Percentiles rank a stretch among this genome's conserved stretches.
These are phyloP conservation scores for Drosophila percnosoma DNA, from an alignment of 2,888 invertebrate genomes.

Conservation along the genomic window DNA sequence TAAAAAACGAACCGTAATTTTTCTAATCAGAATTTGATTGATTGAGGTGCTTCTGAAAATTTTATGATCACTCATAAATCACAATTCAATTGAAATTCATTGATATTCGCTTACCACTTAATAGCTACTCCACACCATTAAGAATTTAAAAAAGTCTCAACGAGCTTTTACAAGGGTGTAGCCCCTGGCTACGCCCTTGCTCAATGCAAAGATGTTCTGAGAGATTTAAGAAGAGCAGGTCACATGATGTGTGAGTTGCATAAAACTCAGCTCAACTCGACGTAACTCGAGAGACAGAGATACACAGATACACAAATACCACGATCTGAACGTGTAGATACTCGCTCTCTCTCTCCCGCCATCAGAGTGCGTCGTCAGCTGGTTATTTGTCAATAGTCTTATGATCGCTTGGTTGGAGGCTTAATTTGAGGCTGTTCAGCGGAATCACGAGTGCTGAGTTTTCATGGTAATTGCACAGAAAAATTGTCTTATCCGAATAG, in stretches of 20 bases:
- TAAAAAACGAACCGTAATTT: conserved; percentile 16
- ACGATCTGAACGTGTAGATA: conserved; percentile 26
- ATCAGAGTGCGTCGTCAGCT: conserved; percentile 44
- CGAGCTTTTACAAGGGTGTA: conserved; percentile 1
- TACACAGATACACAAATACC: conserved; percentile 26
- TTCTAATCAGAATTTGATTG: conserved; percentile 69
- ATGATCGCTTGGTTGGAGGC: conserved; percentile 48
- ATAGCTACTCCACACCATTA: conserved; percentile 26
- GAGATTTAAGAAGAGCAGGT: conserved; percentile 35
- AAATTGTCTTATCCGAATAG: conserved; percentile 2
- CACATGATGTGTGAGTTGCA: conserved; percentile 73
- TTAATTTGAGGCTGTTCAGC: conserved; percentile 13
- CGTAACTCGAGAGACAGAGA: conserved; percentile 51
- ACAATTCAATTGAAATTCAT: conserved; percentile 61
- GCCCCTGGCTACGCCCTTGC: conserved; percentile 1
- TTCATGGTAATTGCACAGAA: neutral
- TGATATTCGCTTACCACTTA: conserved; percentile 23
- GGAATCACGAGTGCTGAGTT: conserved; percentile 64
- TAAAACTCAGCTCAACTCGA: conserved; percentile 69
- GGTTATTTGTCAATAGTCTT: conserved; percentile 51
- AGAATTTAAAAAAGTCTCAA: neutral
- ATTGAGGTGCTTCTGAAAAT: conserved; percentile 40
- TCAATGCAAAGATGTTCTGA: conserved; percentile 20
- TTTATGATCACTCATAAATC: conserved; percentile 66
- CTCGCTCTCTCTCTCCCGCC: conserved; percentile 27